Evolutionary conservation across 2,113 vertebrate species (phyloP).

Genomic region (Scopus umbretta): DNA sequence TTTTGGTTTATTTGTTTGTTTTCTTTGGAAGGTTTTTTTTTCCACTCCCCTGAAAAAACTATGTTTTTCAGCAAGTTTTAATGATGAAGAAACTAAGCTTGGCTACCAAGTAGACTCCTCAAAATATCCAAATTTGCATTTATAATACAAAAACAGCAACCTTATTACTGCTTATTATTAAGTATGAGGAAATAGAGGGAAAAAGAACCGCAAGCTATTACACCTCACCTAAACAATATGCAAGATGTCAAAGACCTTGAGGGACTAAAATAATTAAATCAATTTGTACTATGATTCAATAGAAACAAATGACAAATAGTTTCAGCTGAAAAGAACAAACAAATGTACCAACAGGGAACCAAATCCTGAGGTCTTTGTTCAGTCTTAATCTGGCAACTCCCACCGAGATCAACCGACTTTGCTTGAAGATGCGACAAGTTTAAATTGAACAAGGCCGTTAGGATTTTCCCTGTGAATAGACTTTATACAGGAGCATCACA

Average conservation of each 20-base stretch:
- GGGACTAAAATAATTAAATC: slow-evolving; percentile 26
- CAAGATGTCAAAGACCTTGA: background rate
- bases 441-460: background rate
- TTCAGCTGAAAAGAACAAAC: slow-evolving; percentile 16
- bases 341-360: background rate
- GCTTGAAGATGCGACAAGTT: background rate
- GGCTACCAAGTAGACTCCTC: background rate
- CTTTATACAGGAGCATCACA: background rate
- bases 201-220: background rate
- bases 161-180: background rate
- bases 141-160: background rate
- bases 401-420: background rate
- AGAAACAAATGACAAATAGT: slow-evolving; percentile 19
- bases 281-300: slow-evolving; percentile 8
- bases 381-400: slow-evolving; percentile 1
- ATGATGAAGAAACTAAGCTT: background rate
- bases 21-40: background rate
- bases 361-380: slow-evolving; percentile 8
- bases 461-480: background rate
- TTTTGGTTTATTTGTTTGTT: background rate
- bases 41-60: background rate
- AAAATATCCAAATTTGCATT: background rate
- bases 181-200: background rate
- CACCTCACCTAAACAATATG: background rate
- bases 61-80: background rate